phyloP scores from a whole-genome alignment of 1,140 invertebrate genomes.

The Bombus affinis region DNA sequence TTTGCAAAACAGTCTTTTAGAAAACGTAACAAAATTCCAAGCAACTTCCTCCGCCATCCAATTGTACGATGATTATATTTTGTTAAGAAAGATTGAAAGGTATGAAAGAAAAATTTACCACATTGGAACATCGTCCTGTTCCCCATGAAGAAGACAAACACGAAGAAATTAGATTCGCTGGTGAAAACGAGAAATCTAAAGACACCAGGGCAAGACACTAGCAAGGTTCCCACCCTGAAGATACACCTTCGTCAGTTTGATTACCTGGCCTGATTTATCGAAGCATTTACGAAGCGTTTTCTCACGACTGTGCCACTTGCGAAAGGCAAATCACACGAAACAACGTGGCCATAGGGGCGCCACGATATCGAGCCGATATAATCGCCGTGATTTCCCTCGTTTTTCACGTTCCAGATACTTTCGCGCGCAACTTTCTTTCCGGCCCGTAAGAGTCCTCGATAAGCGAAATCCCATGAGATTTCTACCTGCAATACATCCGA shows the following conservation, averaged over 20 bases:
- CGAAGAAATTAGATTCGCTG: too few relatives aligned
- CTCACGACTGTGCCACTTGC: constrained; percentile 24
- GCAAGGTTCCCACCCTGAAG: too few relatives aligned
- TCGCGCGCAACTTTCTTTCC: constrained; percentile 41
- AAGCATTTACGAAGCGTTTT: neutral
- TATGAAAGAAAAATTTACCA: accelerated
- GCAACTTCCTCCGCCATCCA: too few relatives aligned
- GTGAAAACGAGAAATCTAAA: too few relatives aligned
- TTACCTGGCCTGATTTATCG: neutral
- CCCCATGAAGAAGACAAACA: too few relatives aligned
- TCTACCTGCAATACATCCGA: neutral
- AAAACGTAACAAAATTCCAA: too few relatives aligned
- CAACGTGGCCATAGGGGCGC: constrained; percentile 20
- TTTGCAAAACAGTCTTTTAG: too few relatives aligned
- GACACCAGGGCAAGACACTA: too few relatives aligned
- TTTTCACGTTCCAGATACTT: constrained; percentile 31
- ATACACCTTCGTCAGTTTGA: neutral
- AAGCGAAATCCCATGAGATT: neutral
- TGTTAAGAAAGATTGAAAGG: too few relatives aligned
- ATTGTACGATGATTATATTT: too few relatives aligned
- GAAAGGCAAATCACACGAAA: constrained; percentile 34
- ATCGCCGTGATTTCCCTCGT: constrained; percentile 17
- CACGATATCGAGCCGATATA: constrained; percentile 3
- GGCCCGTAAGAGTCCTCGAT: neutral
- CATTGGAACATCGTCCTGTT: too few relatives aligned